phyloP scores from a whole-genome alignment of 2,888 invertebrate species.

The Macaria notata region DNA sequence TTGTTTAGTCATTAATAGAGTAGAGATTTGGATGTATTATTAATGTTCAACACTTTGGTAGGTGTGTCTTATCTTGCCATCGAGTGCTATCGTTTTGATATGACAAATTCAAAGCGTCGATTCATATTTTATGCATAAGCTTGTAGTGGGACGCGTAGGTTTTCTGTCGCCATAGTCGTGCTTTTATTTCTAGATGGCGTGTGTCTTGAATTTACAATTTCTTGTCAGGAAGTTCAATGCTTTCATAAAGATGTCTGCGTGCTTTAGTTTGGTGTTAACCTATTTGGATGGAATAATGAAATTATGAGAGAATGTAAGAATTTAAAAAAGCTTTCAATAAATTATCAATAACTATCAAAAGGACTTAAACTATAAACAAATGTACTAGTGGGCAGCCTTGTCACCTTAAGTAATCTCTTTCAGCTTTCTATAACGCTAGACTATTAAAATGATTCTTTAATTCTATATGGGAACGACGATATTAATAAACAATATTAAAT shows the following conservation, averaged over 20 bases:
- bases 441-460: too few relatives aligned
- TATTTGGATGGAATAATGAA: too few relatives aligned
- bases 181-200: constrained; percentile 37
- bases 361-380: too few relatives aligned
- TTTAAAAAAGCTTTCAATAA: too few relatives aligned
- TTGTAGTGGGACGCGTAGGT: constrained; percentile 50
- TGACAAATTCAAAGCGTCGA: constrained; percentile 72
- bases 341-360: too few relatives aligned
- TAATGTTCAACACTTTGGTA: constrained; percentile 25
- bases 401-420: too few relatives aligned
- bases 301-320: too few relatives aligned
- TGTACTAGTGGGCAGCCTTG: too few relatives aligned
- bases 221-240: constrained; percentile 10
- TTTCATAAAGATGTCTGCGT: constrained; percentile 10
- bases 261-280: not conserved
- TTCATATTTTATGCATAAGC: constrained; percentile 76
- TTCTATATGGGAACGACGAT: too few relatives aligned
- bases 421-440: too few relatives aligned
- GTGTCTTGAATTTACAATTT: constrained; percentile 21
- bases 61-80: constrained; percentile 54
- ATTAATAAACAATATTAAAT: too few relatives aligned
- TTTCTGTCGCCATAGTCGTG: constrained; percentile 32
- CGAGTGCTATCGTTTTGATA: constrained; percentile 61
- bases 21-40: not conserved
- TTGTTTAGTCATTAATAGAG: constrained; percentile 2